Percentiles rank a stretch among this genome's conserved stretches.
Evolutionary conservation across 2,797 vertebrate genomes (phyloP).

Genomic region (Ctenochaetus hawaiiensis): DNA sequence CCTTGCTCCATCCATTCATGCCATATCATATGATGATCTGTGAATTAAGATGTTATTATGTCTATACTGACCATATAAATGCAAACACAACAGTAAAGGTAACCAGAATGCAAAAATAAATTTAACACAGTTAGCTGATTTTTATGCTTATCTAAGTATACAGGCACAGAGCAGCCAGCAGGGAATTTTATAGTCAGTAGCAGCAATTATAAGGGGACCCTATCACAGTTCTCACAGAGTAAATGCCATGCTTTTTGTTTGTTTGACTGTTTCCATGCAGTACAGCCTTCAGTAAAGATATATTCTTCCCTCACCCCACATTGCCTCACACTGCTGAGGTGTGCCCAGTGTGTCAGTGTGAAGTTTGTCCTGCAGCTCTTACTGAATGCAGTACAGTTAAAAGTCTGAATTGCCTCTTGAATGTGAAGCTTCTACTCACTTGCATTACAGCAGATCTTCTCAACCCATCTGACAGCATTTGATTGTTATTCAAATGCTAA

Average conservation of each 20-base stretch:
- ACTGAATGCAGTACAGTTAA: not conserved
- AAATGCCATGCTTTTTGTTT: not conserved
- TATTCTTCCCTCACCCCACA: not conserved
- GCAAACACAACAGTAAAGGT: conserved; percentile 10
- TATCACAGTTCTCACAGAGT: conserved; percentile 18
- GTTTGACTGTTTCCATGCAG: not conserved
- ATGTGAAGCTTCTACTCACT: not conserved
- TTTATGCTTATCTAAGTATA: conserved; percentile 34
- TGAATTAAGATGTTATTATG: not conserved
- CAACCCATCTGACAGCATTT: not conserved
- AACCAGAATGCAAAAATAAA: conserved; percentile 18
- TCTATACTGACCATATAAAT: not conserved
- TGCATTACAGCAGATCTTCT: not conserved
- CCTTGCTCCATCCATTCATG: not conserved
- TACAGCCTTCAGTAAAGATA: conserved; percentile 5
- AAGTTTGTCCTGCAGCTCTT: conserved; percentile 14
- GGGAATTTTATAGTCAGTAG: conserved; percentile 24
- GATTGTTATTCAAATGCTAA: not conserved
- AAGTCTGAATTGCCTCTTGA: conserved; percentile 18
- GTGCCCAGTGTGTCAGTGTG: not conserved
- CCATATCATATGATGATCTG: not conserved
- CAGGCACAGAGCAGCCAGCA: conserved; percentile 19
- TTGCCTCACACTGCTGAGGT: conserved; percentile 15
- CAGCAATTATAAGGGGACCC: conserved; percentile 13
- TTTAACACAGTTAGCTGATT: conserved; percentile 33